Percentiles rank a stretch among this genome's conserved stretches.
These are phyloP conservation scores for Caerostris darwini DNA, from an alignment of 1,140 invertebrate species.

Conservation along the genomic window DNA sequence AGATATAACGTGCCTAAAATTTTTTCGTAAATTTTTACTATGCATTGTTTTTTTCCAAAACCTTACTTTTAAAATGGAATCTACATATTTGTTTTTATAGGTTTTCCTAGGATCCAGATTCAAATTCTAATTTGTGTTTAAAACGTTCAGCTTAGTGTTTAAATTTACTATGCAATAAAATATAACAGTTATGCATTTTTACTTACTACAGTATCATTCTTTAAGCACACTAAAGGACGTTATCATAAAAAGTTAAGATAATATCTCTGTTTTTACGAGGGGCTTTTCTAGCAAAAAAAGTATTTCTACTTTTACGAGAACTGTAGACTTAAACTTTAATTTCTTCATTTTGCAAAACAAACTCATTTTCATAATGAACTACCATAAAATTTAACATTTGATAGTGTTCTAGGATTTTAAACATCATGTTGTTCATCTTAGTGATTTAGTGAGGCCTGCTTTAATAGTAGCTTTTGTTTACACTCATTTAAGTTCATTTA, in stretches of 20 bases:
- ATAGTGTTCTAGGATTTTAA: not conserved
- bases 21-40: no score
- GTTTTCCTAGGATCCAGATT: no score
- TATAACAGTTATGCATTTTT: not conserved
- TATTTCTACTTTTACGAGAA: no score
- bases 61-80: no score
- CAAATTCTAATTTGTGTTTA: not conserved
- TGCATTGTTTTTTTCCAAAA: no score
- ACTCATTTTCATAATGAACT: not conserved
- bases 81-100: no score
- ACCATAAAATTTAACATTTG: not conserved
- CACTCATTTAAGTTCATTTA: not conserved
- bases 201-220: no score
- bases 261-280: not conserved
- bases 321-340: not conserved
- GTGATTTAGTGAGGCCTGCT: not conserved
- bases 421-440: not conserved
- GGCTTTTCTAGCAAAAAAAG: not conserved
- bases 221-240: no score
- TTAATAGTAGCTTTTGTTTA: not conserved
- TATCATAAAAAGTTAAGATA: not conserved
- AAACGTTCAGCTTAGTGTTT: not conserved
- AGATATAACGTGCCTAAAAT: no score
- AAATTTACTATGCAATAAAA: not conserved
- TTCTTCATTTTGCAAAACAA: not conserved